phyloP scores from a whole-genome alignment of 2,888 invertebrate genomes.

The Isotomurus palustris region DNA sequence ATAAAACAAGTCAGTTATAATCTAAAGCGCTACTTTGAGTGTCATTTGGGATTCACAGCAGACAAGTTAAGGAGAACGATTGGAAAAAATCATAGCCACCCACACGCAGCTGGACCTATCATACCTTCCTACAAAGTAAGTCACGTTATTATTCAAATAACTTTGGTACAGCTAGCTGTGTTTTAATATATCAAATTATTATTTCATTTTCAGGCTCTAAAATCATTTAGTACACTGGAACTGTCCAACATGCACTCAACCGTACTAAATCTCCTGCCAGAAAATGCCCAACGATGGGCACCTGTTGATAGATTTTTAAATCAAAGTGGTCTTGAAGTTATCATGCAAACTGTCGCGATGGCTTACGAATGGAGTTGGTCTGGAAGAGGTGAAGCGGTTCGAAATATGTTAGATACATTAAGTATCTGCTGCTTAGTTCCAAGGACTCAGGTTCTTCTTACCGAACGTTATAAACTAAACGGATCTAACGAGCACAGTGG shows the following conservation, averaged over 20 bases:
- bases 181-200: not conserved
- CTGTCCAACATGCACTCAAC: slow-evolving; percentile 22
- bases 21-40: slow-evolving; percentile 44
- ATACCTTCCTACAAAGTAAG: slow-evolving; percentile 31
- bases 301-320: slow-evolving; percentile 83
- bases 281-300: slow-evolving; percentile 61
- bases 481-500: slow-evolving; percentile 67
- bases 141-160: not conserved
- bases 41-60: slow-evolving; percentile 38
- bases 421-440: slow-evolving; percentile 87
- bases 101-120: slow-evolving; percentile 19
- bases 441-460: slow-evolving; percentile 58
- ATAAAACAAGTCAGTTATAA: slow-evolving; percentile 43
- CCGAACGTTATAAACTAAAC: slow-evolving; percentile 61
- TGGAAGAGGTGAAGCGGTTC: slow-evolving; percentile 76
- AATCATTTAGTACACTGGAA: slow-evolving; percentile 23
- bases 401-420: slow-evolving; percentile 78
- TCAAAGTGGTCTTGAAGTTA: slow-evolving; percentile 52
- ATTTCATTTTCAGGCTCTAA: slow-evolving; percentile 15
- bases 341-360: slow-evolving; percentile 80
- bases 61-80: slow-evolving; percentile 36
- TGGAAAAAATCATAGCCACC: slow-evolving; percentile 21
- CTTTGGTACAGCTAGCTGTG: not conserved
- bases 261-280: slow-evolving; percentile 24
- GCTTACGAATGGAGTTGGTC: slow-evolving; percentile 89